A percentile compares a stretch with the other conserved stretches of the same genome.
Conservation (phyloP, 2,888 invertebrate genomes). For the Helobdella robusta region DNA sequence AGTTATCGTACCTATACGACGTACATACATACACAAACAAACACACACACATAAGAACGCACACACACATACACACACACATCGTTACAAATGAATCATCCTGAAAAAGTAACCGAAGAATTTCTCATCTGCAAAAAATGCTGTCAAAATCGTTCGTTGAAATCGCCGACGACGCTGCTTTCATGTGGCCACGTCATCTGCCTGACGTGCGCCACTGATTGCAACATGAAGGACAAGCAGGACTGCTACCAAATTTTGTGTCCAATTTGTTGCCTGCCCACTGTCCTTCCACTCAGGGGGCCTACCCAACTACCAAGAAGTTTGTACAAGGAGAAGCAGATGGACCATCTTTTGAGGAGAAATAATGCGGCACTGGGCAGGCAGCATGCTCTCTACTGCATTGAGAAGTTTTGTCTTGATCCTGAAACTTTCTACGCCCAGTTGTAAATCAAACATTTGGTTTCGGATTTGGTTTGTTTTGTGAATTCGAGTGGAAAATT, state of each 20-base stretch:
- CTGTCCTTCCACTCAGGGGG: neutral
- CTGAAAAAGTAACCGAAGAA: slow-evolving; percentile 15
- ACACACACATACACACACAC: slow-evolving; percentile 3
- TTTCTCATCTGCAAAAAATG: slow-evolving; percentile 7
- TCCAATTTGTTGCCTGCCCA: slow-evolving; percentile 16
- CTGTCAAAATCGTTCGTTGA: neutral
- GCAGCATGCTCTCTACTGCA: slow-evolving; percentile 8
- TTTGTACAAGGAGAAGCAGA: slow-evolving; percentile 3
- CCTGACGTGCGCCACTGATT: neutral
- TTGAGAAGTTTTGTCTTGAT: too few relatives aligned
- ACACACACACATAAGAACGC: neutral
- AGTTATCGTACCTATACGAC: neutral
- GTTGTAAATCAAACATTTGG: too few relatives aligned
- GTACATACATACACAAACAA: slow-evolving; percentile 2
- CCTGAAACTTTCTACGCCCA: too few relatives aligned
- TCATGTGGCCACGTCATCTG: slow-evolving; percentile 19
- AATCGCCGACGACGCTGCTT: slow-evolving; percentile 6
- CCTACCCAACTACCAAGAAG: neutral
- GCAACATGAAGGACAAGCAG: neutral
- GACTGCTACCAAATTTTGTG: neutral
- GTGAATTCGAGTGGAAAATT: too few relatives aligned
- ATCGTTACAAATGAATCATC: neutral
- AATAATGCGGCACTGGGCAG: slow-evolving; percentile 15
- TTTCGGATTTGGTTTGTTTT: too few relatives aligned
- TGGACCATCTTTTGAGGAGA: slow-evolving; percentile 17